Evolutionary conservation across 2,888 invertebrate genomes (phyloP), one percentile per base, ranked within the genome.

Genomic region (Cheilosia impressa): DNA sequence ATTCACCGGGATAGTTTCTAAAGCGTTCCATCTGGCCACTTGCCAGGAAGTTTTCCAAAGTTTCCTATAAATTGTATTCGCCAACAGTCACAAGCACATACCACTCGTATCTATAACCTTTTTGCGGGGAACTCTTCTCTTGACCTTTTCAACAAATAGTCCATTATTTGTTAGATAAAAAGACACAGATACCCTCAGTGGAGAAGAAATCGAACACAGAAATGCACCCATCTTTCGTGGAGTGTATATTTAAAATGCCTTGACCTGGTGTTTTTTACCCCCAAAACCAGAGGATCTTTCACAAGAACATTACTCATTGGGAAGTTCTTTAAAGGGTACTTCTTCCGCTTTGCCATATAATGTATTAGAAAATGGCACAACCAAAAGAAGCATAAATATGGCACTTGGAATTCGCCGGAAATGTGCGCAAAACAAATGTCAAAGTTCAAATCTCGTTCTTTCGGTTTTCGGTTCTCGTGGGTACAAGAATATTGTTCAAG

Each of bases 351-450:
- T 15, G 4, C n/a, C 17, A 45, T 17, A 9, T n/a, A n/a, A 9
- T 6, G 19, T 9, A 47, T 19, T 47, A 19, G 47, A 47, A 19
- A 47, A 19, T 7, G n/a, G 2, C 4, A 4, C 4, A n/a, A 15
- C 4, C 2, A 31, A 17, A 19, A 17, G 4, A 27, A 19, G 10
- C 19, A 34, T 31, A 45, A 55, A 19, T 45, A 19, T 43, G 31
- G 43, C 27, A 19, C 43, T 68, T 27, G 27, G 19, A 41, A 72
- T 15, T 68, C 31, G 19, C 45, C n/a, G 50, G 24, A 50, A 72
- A 72, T 72, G 17, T 50, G 58, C 10, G 13, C 13, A 60, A 38
- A 24, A 27, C 27, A 43, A 77, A 77, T 69, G 77, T 43, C 53
- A 77, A 19, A 69, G 77, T 62, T 77, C 62, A 62, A 9, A 43